A percentile compares a stretch with the other conserved stretches of the same genome.
These are phyloP conservation scores for Folsomia candida DNA, from an alignment of 2,888 invertebrate species.

Conservation along the genomic window DNA sequence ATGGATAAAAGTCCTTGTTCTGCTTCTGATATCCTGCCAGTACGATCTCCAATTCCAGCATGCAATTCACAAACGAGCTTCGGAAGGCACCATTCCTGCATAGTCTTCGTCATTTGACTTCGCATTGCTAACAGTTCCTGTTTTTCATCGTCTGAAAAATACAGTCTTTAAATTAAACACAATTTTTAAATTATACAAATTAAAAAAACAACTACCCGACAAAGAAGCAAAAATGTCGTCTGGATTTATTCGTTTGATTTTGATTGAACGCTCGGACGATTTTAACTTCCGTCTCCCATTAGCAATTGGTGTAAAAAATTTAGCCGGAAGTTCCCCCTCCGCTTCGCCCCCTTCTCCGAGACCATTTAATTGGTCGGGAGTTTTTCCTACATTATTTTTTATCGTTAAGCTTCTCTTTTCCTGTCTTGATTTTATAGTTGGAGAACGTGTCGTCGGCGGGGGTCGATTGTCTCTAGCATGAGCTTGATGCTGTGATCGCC, in stretches of 20 bases:
- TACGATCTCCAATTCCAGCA: conserved; percentile 62
- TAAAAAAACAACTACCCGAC: background rate
- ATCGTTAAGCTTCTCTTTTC: too few species aligned
- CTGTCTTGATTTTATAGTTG: too few species aligned
- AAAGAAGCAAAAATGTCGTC: background rate
- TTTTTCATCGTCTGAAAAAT: conserved; percentile 38
- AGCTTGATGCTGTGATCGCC: too few species aligned
- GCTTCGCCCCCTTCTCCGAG: too few species aligned
- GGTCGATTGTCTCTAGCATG: too few species aligned
- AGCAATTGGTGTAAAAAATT: too few species aligned
- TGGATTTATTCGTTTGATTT: background rate
- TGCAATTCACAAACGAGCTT: conserved; percentile 67
- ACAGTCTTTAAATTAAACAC: background rate
- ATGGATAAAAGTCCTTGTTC: conserved; percentile 63
- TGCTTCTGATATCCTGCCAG: conserved; percentile 61
- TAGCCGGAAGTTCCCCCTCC: too few species aligned
- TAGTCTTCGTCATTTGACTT: conserved; percentile 37
- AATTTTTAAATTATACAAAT: background rate
- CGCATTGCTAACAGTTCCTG: conserved; percentile 41
- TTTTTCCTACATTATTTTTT: too few species aligned
- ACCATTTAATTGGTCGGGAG: too few species aligned
- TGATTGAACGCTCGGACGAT: too few species aligned
- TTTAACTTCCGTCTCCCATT: too few species aligned
- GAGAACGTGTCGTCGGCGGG: too few species aligned
- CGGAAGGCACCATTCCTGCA: conserved; percentile 58